phyloP scores from a whole-genome alignment of 2,888 invertebrate genomes.

The Sclerodermus sp. region DNA sequence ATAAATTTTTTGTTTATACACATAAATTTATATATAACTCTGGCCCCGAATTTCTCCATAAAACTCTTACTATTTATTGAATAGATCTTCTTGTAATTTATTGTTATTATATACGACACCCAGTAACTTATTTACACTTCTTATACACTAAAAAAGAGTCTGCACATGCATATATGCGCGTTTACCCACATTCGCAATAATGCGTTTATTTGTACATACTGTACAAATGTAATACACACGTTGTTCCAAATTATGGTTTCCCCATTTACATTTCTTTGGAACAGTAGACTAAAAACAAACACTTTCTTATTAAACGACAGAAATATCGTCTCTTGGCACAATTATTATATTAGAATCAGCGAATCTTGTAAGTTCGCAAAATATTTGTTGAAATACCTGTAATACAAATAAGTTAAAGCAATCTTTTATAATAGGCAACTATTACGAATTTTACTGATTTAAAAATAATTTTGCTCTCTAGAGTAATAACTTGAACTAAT shows the following conservation, averaged over 20 bases:
- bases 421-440: too few species aligned
- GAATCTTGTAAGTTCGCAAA: too few species aligned
- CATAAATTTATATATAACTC: slow-evolving; percentile 47
- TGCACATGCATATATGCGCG: too few species aligned
- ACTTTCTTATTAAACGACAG: slow-evolving; percentile 6
- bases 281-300: slow-evolving; percentile 11
- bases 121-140: slow-evolving; percentile 17
- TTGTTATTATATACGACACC: slow-evolving; percentile 1
- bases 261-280: slow-evolving; percentile 9
- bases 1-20: slow-evolving; percentile 24
- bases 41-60: slow-evolving; percentile 53
- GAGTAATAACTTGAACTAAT: too few species aligned
- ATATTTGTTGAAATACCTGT: too few species aligned
- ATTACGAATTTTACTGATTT: too few species aligned
- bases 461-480: too few species aligned
- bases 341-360: background rate
- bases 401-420: too few species aligned
- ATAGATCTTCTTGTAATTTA: background rate
- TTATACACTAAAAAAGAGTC: slow-evolving; percentile 16
- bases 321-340: slow-evolving; percentile 1
- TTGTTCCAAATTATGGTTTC: background rate
- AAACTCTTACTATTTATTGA: slow-evolving; percentile 31
- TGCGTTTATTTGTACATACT: background rate
- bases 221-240: background rate
- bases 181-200: slow-evolving; percentile 15